Base-by-base conservation (phyloP, 2,888 invertebrate species). In the Ametastegia equiseti region DNA sequence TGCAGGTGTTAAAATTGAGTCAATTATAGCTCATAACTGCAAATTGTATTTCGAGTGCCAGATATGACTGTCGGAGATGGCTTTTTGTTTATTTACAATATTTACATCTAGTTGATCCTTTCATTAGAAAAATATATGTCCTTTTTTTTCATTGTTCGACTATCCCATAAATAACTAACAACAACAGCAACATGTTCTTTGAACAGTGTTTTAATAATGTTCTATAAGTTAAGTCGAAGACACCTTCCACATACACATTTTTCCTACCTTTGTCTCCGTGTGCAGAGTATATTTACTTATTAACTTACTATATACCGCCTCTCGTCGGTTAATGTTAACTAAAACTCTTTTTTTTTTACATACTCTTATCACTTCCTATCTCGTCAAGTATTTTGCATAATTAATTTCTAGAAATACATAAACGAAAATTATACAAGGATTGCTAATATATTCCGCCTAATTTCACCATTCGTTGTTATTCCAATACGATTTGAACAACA, bases 21-120 rank as follows among this genome's bases (percentile, higher is more conserved):
- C 60, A 1, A 78, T 33, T 60, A 27, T 81, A 42, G 65, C 81
- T 81, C 79, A 39, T 63, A 42, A 83, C 81, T 80, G 77, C 80
- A 71, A 60, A 86, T 85, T 85, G 86, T 85, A 82, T 85, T 78
- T 88, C 87, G 85, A 86, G 85, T 89, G 89, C 88, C 88, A 89
- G 88, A 84, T 90, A 89, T 88, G 88, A 88, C 89, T 86, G 86
- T 88, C 87, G 88, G 87, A 87, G 87, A 85, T 89, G 87, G 85
- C 86, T 89, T 89, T 88, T 88, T 89, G 87, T 90, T 88, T 87
- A 87, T 87, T 89, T 89, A 88, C 83, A 84, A 88, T 86, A 86
- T 84, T 86, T 85, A 85, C 83, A 81, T 80, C 83, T 86, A 85
- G 84, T 85, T 82, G 65, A 84, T 87, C 85, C 86, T 85, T 85